Conservation (phyloP, 2,888 invertebrate genomes). For the Torymus auratus region DNA sequence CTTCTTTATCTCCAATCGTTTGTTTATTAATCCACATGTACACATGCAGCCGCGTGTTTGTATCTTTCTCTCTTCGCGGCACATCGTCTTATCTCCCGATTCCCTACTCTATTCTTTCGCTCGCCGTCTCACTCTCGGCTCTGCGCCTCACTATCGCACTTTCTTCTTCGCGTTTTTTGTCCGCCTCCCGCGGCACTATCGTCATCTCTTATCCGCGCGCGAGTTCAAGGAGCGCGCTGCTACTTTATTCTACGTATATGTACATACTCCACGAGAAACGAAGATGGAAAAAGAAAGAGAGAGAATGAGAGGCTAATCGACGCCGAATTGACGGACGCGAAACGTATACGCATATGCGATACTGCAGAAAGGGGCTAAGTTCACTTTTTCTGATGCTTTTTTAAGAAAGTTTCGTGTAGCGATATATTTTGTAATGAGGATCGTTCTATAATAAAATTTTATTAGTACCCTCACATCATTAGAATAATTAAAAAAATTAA, state of each 20-base stretch:
- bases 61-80: neutral
- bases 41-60: neutral
- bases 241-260: conserved; percentile 1
- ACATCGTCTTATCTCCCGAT: too few relatives aligned
- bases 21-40: neutral
- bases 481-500: too few relatives aligned
- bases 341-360: neutral
- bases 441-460: too few relatives aligned
- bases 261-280: too few relatives aligned
- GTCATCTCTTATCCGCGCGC: conserved; percentile 47
- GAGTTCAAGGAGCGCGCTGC: conserved; percentile 54
- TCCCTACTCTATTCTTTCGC: neutral
- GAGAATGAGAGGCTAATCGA: conserved; percentile 64
- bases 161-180: conserved; percentile 32
- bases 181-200: conserved; percentile 3
- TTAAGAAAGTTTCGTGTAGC: too few relatives aligned
- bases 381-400: too few relatives aligned
- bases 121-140: conserved; percentile 7
- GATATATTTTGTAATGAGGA: too few relatives aligned
- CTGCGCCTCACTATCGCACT: conserved; percentile 7
- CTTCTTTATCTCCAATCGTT: neutral
- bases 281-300: neutral
- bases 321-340: conserved; percentile 64
- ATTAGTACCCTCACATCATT: too few relatives aligned
- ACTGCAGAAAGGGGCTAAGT: neutral